A percentile compares a stretch with the other conserved stretches of the same genome.
These are phyloP conservation scores for Sarcophaga peregrina DNA, from an alignment of 1,140 invertebrate species.

Conservation along the genomic window DNA sequence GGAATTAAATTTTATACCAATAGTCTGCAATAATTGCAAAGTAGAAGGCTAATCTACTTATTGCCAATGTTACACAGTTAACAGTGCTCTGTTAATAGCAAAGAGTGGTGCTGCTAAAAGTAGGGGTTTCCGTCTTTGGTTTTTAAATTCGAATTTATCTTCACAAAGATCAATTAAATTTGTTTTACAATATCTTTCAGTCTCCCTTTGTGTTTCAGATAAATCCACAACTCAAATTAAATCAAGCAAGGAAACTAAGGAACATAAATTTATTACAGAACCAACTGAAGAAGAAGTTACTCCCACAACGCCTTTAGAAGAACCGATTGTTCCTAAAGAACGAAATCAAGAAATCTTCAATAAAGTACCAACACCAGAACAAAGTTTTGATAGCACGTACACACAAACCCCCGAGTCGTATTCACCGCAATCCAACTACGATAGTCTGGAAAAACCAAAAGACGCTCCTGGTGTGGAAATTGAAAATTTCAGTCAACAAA, in stretches of 20 bases:
- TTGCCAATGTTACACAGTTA: too few species aligned
- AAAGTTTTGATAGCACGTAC: not conserved
- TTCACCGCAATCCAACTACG: not conserved
- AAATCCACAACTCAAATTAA: not conserved
- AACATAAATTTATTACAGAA: not conserved
- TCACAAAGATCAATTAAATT: too few species aligned
- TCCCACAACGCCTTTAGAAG: not conserved
- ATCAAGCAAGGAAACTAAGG: not conserved
- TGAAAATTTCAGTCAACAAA: slow-evolving; percentile 60
- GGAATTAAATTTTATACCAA: too few species aligned
- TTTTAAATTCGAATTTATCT: too few species aligned
- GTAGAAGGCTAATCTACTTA: too few species aligned
- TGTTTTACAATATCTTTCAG: too few species aligned
- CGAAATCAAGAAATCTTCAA: too few species aligned
- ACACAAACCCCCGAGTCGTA: not conserved
- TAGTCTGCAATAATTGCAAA: too few species aligned
- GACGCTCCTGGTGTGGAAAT: slow-evolving; percentile 58
- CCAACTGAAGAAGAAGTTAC: not conserved
- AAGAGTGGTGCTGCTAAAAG: too few species aligned
- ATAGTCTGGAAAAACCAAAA: slow-evolving; percentile 52
- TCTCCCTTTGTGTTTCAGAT: not conserved
- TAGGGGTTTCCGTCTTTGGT: too few species aligned
- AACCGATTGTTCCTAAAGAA: too few species aligned
- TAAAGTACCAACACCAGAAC: not conserved
- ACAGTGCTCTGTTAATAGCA: too few species aligned